phyloP scores from a whole-genome alignment of 2,888 invertebrate genomes.

The Cyclophora albipunctata region DNA sequence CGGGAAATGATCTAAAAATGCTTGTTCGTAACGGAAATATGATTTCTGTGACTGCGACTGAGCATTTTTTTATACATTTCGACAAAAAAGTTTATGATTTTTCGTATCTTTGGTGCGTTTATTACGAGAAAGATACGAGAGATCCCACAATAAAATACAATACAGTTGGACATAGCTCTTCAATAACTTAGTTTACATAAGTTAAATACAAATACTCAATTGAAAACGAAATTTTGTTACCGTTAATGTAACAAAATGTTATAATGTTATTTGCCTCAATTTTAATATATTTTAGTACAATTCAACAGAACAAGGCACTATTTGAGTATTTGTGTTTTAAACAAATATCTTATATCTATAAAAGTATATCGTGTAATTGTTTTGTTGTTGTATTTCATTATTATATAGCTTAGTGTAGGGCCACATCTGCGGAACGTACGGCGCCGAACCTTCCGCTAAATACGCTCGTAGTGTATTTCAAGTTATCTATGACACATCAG shows the following conservation, averaged over 20 bases:
- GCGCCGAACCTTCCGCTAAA: no score
- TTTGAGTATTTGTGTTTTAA: conserved; percentile 70
- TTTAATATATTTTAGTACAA: conserved; percentile 26
- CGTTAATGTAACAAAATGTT: conserved; percentile 28
- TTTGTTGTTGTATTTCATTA: conserved; percentile 73
- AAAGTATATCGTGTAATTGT: conserved; percentile 54
- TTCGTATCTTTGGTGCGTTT: conserved; percentile 30
- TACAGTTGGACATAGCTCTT: conserved; percentile 4
- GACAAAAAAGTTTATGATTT: conserved; percentile 19
- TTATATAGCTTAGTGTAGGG: no score
- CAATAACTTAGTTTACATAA: conserved; percentile 33
- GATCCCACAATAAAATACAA: conserved; percentile 13
- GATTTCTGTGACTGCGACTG: conserved; percentile 42
- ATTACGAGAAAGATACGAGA: conserved; percentile 28
- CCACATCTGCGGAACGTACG: no score
- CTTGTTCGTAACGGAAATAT: conserved; percentile 42
- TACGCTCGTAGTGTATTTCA: no score
- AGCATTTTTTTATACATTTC: conserved; percentile 44
- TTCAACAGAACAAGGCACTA: conserved; percentile 25
- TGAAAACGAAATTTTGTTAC: conserved; percentile 39
- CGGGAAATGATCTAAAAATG: conserved; percentile 36
- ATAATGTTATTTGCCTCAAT: conserved; percentile 27
- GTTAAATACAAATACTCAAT: conserved; percentile 71
- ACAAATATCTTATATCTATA: conserved; percentile 37
- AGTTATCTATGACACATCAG: no score